Evolutionary conservation across 1,140 invertebrate genomes (phyloP), one percentile per base, ranked within the genome.

Genomic region (Drosophila pseudoobscura): DNA sequence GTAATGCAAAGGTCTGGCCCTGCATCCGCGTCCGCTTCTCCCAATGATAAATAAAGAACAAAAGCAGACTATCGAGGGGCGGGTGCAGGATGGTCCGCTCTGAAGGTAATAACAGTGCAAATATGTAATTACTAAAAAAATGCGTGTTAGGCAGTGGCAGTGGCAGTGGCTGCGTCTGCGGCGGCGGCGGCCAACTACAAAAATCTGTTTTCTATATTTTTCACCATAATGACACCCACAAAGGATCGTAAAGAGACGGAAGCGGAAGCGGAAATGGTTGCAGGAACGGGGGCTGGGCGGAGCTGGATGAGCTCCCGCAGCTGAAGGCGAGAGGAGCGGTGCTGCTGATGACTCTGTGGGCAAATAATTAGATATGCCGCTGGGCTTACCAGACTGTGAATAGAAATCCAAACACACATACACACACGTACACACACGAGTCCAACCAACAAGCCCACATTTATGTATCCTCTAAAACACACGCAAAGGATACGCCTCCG

Each of bases 321-420:
- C 24, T 39, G 46, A 57, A 31, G 13, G 60, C n/a, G 51, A 45
- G 39, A 6, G 61, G 20, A 56, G 24, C 53, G 62, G 62, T 52
- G 50, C 69, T 72, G 70, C 53, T 72, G 68, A 35, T 26, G 24
- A 26, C 68, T 73, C 43, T 73, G 70, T 73, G 70, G 59, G 59
- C 59, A 74, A 74, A 74, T 74, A 74, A 74, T 74, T 74, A 74
- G 71, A 74, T 74, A 74, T 74, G 71, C 71, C 71, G 69, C 69
- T 74, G 71, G 69, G 71, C 70, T 74, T 57, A 74, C 59, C 70
- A 74, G 71, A 74, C 69, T 64, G 69, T 74, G 70, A 63, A 74
- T 58, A 74, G 53, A 73, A 74, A 64, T 70, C 57, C 57, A 73
- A 51, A 50, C 44, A 41, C 51, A 73, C 17, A 20, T 31, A 41